A percentile compares a stretch with the other conserved stretches of the same genome.
Conservation (phyloP, 2,888 invertebrate species). For the Chamaedrilus cognettii region DNA sequence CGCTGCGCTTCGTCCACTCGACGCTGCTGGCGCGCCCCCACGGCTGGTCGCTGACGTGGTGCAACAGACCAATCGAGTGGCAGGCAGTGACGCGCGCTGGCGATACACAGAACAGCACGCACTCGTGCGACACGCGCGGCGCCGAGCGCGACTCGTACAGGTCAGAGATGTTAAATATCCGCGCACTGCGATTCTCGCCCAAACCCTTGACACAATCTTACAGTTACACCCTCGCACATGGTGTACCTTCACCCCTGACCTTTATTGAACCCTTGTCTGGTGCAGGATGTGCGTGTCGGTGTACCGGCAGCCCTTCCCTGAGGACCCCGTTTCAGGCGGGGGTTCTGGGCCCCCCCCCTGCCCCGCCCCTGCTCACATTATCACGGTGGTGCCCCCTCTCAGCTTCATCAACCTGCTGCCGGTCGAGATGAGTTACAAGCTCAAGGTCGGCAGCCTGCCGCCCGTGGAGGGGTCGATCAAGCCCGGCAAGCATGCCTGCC, state of each 20-base stretch:
- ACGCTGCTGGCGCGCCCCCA: conserved; percentile 76
- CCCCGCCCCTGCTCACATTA: conserved; percentile 79
- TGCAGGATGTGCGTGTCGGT: conserved; percentile 78
- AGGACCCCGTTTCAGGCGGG: conserved; percentile 59
- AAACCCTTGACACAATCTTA: no score
- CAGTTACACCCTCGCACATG: no score
- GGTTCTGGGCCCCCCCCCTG: not conserved
- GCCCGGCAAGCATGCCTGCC: conserved; percentile 60
- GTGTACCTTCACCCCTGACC: no score
- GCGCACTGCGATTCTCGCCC: no score
- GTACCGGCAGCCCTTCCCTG: conserved; percentile 78
- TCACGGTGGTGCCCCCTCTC: conserved; percentile 82
- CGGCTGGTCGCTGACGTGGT: conserved; percentile 61
- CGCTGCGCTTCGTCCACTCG: conserved; percentile 74
- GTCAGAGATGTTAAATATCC: conserved; percentile 28
- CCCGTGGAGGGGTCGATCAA: conserved; percentile 56
- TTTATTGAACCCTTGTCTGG: no score
- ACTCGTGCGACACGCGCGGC: conserved; percentile 45
- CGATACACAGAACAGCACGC: conserved; percentile 57
- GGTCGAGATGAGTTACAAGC: conserved; percentile 60
- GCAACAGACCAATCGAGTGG: conserved; percentile 68
- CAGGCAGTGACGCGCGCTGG: conserved; percentile 64
- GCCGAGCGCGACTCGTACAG: conserved; percentile 39
- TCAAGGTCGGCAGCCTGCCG: conserved; percentile 44
- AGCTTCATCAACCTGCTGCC: conserved; percentile 86